Evolutionary conservation across 1,140 invertebrate species (phyloP).

Genomic region (Teleogryllus occipitalis): DNA sequence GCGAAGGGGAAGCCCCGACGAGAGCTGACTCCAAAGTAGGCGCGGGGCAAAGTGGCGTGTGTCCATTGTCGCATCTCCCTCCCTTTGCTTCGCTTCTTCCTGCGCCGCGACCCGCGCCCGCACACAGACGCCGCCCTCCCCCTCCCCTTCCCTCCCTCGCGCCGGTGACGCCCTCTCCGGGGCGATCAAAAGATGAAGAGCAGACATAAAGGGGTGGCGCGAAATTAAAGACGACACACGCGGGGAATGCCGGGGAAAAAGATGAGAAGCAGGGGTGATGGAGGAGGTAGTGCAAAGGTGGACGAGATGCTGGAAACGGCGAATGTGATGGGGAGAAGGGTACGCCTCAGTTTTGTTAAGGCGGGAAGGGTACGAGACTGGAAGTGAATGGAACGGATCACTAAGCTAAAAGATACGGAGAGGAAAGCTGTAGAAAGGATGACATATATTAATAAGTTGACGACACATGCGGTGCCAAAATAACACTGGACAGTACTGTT

Average conservation of each 20-base stretch:
- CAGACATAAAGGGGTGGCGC: neutral
- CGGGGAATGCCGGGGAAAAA: neutral
- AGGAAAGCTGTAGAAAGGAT: too few relatives aligned
- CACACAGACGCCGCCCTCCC: neutral
- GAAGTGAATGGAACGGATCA: too few relatives aligned
- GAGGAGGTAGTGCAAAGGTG: neutral
- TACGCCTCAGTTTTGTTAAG: too few relatives aligned
- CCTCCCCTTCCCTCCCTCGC: neutral
- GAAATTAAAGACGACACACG: conserved; percentile 4
- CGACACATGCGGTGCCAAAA: too few relatives aligned
- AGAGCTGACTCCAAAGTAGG: neutral
- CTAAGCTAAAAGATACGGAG: too few relatives aligned
- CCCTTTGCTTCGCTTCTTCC: neutral
- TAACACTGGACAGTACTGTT: too few relatives aligned
- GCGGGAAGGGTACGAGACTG: too few relatives aligned
- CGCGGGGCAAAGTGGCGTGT: neutral
- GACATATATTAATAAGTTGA: too few relatives aligned
- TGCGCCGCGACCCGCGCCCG: too few relatives aligned
- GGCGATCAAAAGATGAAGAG: neutral
- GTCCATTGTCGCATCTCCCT: neutral
- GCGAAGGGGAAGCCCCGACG: neutral
- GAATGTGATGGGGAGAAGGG: too few relatives aligned
- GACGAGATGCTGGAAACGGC: neutral
- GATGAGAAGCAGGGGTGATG: neutral
- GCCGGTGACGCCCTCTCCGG: neutral